Evolutionary conservation across 2,888 invertebrate genomes (phyloP).

Genomic region (Celastrina argiolus): DNA sequence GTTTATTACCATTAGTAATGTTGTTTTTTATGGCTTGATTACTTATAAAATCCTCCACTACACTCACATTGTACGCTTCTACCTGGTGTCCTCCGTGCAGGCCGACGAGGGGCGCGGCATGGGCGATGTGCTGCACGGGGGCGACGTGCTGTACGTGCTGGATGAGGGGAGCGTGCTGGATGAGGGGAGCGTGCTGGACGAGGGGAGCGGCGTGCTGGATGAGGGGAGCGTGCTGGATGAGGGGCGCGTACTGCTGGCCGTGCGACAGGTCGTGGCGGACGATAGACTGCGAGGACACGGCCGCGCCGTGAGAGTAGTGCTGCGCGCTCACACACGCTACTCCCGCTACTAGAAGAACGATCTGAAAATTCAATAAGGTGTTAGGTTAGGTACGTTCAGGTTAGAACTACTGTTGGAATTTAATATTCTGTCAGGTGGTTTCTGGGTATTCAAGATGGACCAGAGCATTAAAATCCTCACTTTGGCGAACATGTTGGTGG

Average conservation of each 20-base stretch:
- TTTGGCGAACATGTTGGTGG: constrained; percentile 33
- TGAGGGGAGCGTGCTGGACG: constrained; percentile 34
- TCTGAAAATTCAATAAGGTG: constrained; percentile 17
- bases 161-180: constrained; percentile 26
- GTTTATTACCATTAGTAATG: background rate
- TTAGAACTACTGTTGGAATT: too few relatives aligned
- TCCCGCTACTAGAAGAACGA: constrained; percentile 31
- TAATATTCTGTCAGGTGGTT: background rate
- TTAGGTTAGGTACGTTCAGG: too few relatives aligned
- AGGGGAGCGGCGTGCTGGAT: constrained; percentile 38
- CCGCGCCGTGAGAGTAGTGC: constrained; percentile 36
- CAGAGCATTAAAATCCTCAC: constrained; percentile 37
- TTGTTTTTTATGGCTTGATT: constrained; percentile 38
- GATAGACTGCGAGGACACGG: constrained; percentile 35
- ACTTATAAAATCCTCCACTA: background rate
- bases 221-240: constrained; percentile 20
- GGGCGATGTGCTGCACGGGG: constrained; percentile 23
- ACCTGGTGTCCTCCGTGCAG: constrained; percentile 34
- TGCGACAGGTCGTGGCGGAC: constrained; percentile 33
- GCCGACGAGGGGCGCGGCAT: constrained; percentile 29
- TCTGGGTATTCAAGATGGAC: too few relatives aligned
- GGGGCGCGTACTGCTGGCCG: constrained; percentile 29
- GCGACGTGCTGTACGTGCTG: constrained; percentile 20
- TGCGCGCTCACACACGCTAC: constrained; percentile 42
- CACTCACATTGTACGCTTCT: constrained; percentile 50